A percentile compares a stretch with the other conserved stretches of the same genome.
These are phyloP conservation scores for Zosterops pallidus DNA, from an alignment of 2,113 vertebrate genomes.

Conservation along the genomic window DNA sequence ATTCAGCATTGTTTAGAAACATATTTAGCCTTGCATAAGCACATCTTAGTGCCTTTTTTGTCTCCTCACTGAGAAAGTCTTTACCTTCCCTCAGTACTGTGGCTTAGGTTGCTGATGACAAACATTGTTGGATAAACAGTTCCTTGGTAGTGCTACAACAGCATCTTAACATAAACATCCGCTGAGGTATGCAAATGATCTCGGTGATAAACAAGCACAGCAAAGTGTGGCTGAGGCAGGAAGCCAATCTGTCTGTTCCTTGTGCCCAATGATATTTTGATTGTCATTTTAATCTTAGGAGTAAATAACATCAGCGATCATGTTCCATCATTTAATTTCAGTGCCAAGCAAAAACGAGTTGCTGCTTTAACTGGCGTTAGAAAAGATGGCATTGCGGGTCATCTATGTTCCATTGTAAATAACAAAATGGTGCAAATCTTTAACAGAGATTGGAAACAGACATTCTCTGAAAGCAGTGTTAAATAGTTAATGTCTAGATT, in stretches of 20 bases:
- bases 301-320: slow-evolving; percentile 27
- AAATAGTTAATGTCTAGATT: not conserved
- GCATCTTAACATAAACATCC: slow-evolving; percentile 12
- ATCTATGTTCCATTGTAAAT: not conserved
- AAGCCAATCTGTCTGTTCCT: slow-evolving; percentile 30
- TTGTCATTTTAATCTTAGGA: slow-evolving; percentile 52
- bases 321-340: not conserved
- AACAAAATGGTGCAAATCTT: not conserved
- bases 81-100: not conserved
- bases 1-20: not conserved
- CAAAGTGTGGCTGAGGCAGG: slow-evolving; percentile 4
- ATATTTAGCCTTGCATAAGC: not conserved
- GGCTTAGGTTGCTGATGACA: not conserved
- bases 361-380: not conserved
- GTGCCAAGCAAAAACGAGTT: slow-evolving; percentile 18
- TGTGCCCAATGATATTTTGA: slow-evolving; percentile 47
- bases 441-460: not conserved
- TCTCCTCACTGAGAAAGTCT: not conserved
- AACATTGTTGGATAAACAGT: not conserved
- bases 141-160: not conserved
- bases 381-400: not conserved
- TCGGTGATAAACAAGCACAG: not conserved
- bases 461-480: not conserved
- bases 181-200: slow-evolving; percentile 18
- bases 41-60: not conserved